Conservation (phyloP, 2,888 invertebrate species). For the Crepidodera aurea region DNA sequence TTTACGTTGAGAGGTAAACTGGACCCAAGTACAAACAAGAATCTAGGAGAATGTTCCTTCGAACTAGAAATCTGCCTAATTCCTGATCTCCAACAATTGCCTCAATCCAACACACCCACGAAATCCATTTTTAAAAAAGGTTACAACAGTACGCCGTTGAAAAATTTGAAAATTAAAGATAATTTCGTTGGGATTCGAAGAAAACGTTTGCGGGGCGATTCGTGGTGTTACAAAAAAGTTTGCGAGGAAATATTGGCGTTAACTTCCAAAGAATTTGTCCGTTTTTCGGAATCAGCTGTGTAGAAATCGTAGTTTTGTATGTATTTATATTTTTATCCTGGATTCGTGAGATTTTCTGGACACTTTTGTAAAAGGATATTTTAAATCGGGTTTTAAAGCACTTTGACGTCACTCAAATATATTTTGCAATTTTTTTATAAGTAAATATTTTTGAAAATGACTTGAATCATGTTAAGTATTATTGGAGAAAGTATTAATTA, state of each 20-base stretch:
- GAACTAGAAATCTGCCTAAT: constrained; percentile 74
- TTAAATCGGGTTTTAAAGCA: no score
- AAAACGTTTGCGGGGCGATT: constrained; percentile 78
- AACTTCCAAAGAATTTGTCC: constrained; percentile 57
- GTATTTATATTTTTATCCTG: no score
- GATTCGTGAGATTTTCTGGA: no score
- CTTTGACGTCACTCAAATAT: no score
- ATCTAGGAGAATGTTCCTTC: constrained; percentile 66
- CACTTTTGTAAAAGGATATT: no score
- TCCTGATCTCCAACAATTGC: constrained; percentile 53
- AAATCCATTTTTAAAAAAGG: constrained; percentile 51
- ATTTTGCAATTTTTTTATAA: no score
- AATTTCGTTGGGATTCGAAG: constrained; percentile 70
- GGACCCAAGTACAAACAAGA: constrained; percentile 56
- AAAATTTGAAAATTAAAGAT: constrained; percentile 19
- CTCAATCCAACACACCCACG: constrained; percentile 46
- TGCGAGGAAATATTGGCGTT: constrained; percentile 75
- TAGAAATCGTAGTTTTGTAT: constrained; percentile 30
- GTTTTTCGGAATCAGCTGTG: constrained; percentile 51
- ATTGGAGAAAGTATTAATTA: no score
- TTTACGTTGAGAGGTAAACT: constrained; percentile 74
- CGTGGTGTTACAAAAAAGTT: constrained; percentile 81
- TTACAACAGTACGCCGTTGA: constrained; percentile 30
- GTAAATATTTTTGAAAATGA: no score
- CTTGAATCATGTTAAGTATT: no score